phyloP scores from a whole-genome alignment of 2,888 invertebrate species.

The Campaea margaritaria region DNA sequence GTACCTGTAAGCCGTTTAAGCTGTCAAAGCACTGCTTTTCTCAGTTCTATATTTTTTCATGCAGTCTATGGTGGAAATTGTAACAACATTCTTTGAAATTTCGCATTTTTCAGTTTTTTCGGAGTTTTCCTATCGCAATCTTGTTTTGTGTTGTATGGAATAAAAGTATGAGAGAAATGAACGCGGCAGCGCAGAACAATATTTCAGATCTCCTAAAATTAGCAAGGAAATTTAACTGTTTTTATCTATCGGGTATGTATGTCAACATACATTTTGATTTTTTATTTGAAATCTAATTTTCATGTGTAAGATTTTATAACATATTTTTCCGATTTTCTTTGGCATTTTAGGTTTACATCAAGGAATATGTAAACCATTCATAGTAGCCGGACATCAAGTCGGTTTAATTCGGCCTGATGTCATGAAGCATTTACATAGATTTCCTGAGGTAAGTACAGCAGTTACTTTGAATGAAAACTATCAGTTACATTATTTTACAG shows the following conservation, averaged over 20 bases:
- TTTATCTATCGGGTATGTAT: constrained; percentile 93
- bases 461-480: background rate
- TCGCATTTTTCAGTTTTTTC: constrained; percentile 37
- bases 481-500: background rate
- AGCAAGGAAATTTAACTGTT: constrained; percentile 95
- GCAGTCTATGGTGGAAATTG: constrained; percentile 29
- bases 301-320: constrained; percentile 10
- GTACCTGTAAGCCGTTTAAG: too few species aligned
- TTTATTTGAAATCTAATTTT: constrained; percentile 33
- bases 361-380: constrained; percentile 93
- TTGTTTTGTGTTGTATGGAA: constrained; percentile 52
- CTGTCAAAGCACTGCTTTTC: background rate
- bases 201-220: constrained; percentile 88
- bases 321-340: constrained; percentile 28
- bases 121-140: constrained; percentile 22
- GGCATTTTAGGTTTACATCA: constrained; percentile 87
- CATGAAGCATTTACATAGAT: constrained; percentile 90
- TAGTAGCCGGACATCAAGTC: constrained; percentile 95
- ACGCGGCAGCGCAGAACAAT: constrained; percentile 73
- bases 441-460: constrained; percentile 88
- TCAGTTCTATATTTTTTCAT: background rate
- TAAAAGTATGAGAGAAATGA: constrained; percentile 81
- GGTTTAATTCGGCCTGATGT: constrained; percentile 95
- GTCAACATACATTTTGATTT: constrained; percentile 39
- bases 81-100: constrained; percentile 36